Evolutionary conservation across 53 echinoderm and acorn worm species (phyloP), one percentile per base, ranked within the genome.

Genomic region (Astropecten irregularis): DNA sequence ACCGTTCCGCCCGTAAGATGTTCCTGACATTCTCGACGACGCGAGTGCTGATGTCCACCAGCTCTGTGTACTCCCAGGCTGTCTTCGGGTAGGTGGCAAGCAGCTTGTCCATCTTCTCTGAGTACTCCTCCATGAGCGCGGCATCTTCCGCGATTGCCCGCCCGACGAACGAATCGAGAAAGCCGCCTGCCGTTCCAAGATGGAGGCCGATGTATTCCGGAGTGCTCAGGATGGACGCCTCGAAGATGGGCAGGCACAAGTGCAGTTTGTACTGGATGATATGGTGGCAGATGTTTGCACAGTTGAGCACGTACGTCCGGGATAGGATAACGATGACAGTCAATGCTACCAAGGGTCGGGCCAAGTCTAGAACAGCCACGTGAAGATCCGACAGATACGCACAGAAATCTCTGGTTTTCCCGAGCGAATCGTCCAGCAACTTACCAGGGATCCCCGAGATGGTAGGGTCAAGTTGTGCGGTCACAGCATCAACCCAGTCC

Each of bases 1-100:
- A 26, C 56, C 56, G 22, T 4, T 3, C 1, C 4, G 56, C 56
- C 27, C 0, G 4, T 25, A 56, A 3, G 25, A 56, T 22, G 27
- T 56, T 56, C 56, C 56, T 56, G 56, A 56, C 56, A 28, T 56
- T 56, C 27, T 23, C 56, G 27, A 56, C 56, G 26, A 56, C 18
- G 56, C 56, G 56, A 25, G 56, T 3, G 56, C 56, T 56, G 56
- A 56, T 56, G 56, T 56, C 56, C 25, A 56, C 56, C 56, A 56
- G 4, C 22, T 56, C 56, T 18, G 56, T 3, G 56, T 56, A 56
- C 27, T 56, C 56, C 56, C 56, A 3, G 0, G 4, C 56, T 7
- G 56, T 56, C 25, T 18, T 22, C 25, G 56, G 56, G 11, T 56
- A 56, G 56, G 56, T 11, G 3, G 27, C 25, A 28, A 56, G 56